Conservation (phyloP, 2,888 invertebrate genomes). For the Morpho helenor region DNA sequence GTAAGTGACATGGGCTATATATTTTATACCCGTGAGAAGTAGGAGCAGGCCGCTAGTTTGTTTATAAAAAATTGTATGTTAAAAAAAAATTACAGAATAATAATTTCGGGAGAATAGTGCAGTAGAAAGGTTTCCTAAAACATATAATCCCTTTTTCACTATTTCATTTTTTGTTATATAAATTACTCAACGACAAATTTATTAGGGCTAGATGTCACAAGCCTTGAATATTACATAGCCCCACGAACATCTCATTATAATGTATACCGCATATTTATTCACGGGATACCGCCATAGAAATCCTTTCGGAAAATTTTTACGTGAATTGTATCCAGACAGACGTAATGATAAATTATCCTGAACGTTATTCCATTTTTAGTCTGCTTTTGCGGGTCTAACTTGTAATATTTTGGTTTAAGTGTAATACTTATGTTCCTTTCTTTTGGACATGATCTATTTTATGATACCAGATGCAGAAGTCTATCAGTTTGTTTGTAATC, state of each 20-base stretch:
- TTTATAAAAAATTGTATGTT: no score
- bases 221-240: conserved; percentile 1
- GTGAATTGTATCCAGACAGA: conserved; percentile 9
- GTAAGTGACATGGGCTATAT: no score
- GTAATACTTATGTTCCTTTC: neutral
- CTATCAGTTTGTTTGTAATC: no score
- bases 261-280: conserved; percentile 2
- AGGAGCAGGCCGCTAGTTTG: no score
- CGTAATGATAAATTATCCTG: conserved; percentile 14
- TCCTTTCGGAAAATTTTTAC: conserved; percentile 13
- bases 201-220: neutral
- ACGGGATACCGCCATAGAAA: conserved; percentile 2
- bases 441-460: neutral
- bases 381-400: neutral
- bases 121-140: no score
- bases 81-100: no score
- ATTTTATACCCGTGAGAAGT: no score
- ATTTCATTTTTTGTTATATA: no score
- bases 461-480: no score
- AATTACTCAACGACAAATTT: neutral
- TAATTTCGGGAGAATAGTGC: no score
- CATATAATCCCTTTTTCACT: no score
- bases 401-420: conserved; percentile 1
- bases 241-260: conserved; percentile 5
- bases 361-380: conserved; percentile 5